These are phyloP conservation scores for Acanthis flammea DNA, from an alignment of 2,797 vertebrate species.

Conservation along the genomic window DNA sequence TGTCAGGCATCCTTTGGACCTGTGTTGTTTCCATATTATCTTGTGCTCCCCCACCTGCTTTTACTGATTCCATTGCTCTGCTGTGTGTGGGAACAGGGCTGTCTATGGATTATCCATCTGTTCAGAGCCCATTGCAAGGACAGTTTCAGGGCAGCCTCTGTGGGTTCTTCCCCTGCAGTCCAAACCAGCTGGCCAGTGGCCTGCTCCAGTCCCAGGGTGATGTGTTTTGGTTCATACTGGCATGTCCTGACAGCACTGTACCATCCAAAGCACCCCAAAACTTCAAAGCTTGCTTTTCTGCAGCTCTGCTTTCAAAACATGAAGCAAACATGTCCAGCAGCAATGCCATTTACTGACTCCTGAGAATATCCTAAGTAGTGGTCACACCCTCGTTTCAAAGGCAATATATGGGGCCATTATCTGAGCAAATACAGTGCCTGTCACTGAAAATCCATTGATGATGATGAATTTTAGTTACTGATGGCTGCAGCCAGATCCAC, in stretches of 20 bases:
- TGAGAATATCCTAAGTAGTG: background rate
- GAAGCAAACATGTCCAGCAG: background rate
- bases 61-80: background rate
- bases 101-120: background rate
- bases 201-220: background rate
- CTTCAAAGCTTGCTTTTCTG: conserved; percentile 3
- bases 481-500: background rate
- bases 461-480: conserved; percentile 33
- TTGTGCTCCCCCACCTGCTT: background rate
- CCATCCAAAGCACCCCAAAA: background rate
- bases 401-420: conserved; percentile 8
- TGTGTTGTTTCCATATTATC: background rate
- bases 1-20: background rate
- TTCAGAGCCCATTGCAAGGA: background rate
- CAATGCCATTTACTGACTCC: background rate
- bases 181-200: background rate
- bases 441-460: conserved; percentile 49
- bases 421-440: conserved; percentile 39
- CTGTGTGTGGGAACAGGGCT: background rate
- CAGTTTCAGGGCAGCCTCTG: background rate
- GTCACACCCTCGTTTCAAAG: conserved; percentile 40
- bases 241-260: background rate
- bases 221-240: background rate
- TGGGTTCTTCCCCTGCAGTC: background rate
- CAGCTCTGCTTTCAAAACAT: background rate